Conservation (phyloP, 2,888 invertebrate species). For the Piscicola geometra region DNA sequence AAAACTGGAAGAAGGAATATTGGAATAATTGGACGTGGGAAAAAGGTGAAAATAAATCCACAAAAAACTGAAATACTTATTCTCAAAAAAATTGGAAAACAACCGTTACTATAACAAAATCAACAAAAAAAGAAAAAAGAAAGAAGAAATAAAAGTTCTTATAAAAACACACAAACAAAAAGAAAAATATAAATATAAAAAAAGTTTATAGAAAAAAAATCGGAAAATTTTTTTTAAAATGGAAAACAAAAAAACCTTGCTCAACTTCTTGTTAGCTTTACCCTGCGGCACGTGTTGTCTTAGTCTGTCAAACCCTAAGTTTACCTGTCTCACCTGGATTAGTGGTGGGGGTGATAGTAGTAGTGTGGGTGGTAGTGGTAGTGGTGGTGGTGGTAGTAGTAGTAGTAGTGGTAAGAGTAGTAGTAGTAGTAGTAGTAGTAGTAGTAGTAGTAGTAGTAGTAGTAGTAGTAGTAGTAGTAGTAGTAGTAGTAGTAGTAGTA, state of each 20-base stretch:
- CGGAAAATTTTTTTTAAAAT: too few relatives aligned
- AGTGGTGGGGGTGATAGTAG: conserved; percentile 11
- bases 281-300: conserved; percentile 51
- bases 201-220: too few relatives aligned
- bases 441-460: conserved; percentile 36
- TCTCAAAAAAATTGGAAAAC: neutral
- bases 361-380: conserved; percentile 7
- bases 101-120: neutral
- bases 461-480: conserved; percentile 35
- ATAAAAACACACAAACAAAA: neutral
- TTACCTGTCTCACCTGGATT: conserved; percentile 45
- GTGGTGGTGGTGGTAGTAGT: conserved; percentile 15
- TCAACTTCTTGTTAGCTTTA: conserved; percentile 51
- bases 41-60: too few relatives aligned
- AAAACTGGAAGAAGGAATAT: too few relatives aligned
- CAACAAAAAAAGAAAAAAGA: neutral
- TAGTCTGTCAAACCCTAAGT: conserved; percentile 52
- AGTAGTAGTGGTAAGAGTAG: conserved; percentile 19
- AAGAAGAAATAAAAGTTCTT: neutral
- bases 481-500: conserved; percentile 35
- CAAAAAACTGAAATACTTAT: too few relatives aligned
- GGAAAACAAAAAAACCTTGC: conserved; percentile 49
- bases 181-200: too few relatives aligned
- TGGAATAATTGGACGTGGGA: too few relatives aligned
- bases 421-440: conserved; percentile 24